Base-by-base conservation (phyloP, 2,797 vertebrate genomes). In the Cossypha caffra region DNA sequence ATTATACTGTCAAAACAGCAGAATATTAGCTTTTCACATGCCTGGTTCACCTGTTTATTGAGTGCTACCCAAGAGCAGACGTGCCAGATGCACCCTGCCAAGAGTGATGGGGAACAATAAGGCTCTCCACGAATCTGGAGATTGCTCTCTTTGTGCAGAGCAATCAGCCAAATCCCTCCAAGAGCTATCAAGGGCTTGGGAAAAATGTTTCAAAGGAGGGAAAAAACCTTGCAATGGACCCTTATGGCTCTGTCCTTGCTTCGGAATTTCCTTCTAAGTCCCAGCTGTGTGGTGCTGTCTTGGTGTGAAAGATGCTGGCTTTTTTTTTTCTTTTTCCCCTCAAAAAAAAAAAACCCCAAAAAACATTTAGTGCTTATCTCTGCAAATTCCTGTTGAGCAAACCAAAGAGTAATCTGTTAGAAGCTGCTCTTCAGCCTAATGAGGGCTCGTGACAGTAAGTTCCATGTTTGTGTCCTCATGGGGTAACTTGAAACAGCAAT, bases 1-100 rank as follows among this genome's bases (percentile, higher is more conserved):
- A 96, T 94, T 87, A 94, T 69, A 23, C 80, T 86, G 90, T 93
- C 77, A 93, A 86, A 95, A 67, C 68, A 93, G 77, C 58, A 45
- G 71, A 88, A 77, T 88, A 91, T 93, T 76, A 92, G 84, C 45
- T 54, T 67, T 73, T 93, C 35, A 6, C 64, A 15, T 23, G 66
- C 72, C 94, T 96, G 88, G 15, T 43, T 73, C 78, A 93, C 90
- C 86, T 93, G 89, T 76, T 89, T 90, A 88, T 84, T 43, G 90
- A 86, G 89, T 75, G 71, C 54, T 73, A 47, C 75, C 68, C 75
- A 35, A 38, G 43, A 73, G 88, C 76, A 91, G 90, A 29, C 40
- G 3, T 18, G 29, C 51, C 76, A 86, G 69, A 28, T 58, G 68
- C 58, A 20, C 58, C 4, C 5, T 68, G 76, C 93, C 64, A 55